A percentile compares a stretch with the other conserved stretches of the same genome.
Conservation (phyloP, 2,797 vertebrate genomes). For the Gymnoscopelus microlampas region DNA sequence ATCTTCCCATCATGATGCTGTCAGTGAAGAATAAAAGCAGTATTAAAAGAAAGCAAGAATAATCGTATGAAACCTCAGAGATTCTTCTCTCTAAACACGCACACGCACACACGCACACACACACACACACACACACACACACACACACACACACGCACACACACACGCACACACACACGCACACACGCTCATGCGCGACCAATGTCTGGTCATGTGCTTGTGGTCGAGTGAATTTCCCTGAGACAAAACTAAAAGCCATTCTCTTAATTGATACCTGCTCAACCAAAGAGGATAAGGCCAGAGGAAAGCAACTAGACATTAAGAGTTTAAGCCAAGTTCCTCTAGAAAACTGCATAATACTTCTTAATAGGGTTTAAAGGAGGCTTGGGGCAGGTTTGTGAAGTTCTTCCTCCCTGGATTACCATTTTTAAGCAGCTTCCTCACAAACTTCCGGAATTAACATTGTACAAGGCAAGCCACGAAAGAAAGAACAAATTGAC, state of each 20-base stretch:
- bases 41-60: not conserved
- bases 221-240: not conserved
- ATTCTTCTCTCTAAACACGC: not conserved
- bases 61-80: not conserved
- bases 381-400: conserved; percentile 80
- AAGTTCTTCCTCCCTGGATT: conserved; percentile 82
- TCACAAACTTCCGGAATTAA: conserved; percentile 77
- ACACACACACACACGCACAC: no score
- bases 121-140: no score
- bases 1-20: not conserved
- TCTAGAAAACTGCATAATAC: conserved; percentile 79
- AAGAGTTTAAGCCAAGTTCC: conserved; percentile 72
- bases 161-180: no score
- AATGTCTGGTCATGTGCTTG: no score
- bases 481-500: conserved; percentile 33
- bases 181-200: not conserved
- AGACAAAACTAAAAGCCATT: conserved; percentile 5
- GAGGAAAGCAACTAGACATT: conserved; percentile 61
- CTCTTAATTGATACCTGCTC: conserved; percentile 28
- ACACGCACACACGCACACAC: not conserved
- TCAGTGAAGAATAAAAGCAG: not conserved
- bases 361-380: conserved; percentile 83
- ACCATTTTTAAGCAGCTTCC: conserved; percentile 86
- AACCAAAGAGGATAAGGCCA: conserved; percentile 38
- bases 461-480: conserved; percentile 64